Conservation (phyloP, 2,888 invertebrate genomes). For the Hermaeophaga mercurialis region DNA sequence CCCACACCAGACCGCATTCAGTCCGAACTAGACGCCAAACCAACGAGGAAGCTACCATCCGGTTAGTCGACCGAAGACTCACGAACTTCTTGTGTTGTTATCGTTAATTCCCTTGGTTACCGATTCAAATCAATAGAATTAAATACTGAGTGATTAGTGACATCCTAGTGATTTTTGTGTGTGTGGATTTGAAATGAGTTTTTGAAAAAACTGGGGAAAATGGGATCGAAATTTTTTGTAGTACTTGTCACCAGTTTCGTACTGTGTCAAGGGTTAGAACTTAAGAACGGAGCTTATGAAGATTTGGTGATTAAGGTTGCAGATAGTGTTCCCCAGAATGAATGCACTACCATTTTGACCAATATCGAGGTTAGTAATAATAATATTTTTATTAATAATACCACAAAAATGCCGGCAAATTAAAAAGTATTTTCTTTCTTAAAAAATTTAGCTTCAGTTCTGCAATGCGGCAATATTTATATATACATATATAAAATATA, state of each 20-base stretch:
- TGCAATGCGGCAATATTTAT: no score
- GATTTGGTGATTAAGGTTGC: slow-evolving; percentile 57
- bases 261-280: slow-evolving; percentile 42
- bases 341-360: slow-evolving; percentile 57
- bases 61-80: slow-evolving; percentile 9
- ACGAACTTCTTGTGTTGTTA: slow-evolving; percentile 32
- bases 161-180: slow-evolving; percentile 18
- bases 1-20: slow-evolving; percentile 21
- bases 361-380: slow-evolving; percentile 58
- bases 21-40: slow-evolving; percentile 23
- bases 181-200: slow-evolving; percentile 15
- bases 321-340: slow-evolving; percentile 56
- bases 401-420: background rate
- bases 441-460: no score
- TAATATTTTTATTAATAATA: background rate
- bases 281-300: slow-evolving; percentile 58
- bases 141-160: slow-evolving; percentile 23
- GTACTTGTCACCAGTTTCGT: slow-evolving; percentile 25
- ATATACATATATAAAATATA: no score
- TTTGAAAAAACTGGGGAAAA: slow-evolving; percentile 12
- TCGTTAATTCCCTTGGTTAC: slow-evolving; percentile 34
- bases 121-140: slow-evolving; percentile 32
- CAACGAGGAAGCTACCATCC: slow-evolving; percentile 10
- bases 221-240: slow-evolving; percentile 21
- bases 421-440: no score